Base-by-base conservation (phyloP, 2,797 vertebrate species). In the Liasis olivaceus region DNA sequence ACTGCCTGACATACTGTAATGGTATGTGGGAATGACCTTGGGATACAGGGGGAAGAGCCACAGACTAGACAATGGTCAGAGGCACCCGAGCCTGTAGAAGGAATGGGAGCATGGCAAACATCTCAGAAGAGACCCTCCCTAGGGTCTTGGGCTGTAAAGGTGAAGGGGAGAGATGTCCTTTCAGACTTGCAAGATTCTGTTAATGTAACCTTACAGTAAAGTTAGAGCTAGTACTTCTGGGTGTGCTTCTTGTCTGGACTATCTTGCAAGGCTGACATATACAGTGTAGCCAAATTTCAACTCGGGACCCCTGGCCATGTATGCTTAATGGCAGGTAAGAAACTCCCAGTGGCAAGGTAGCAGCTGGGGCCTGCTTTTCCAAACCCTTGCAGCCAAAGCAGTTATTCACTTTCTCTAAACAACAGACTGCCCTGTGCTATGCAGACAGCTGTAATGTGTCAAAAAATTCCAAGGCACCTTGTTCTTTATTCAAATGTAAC, bases 401-500 rank as follows among this genome's bases (percentile, higher is more conserved):
- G 28, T 62, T 56, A 8, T 54, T 93, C 24, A 4, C 31, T 91
- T 63, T 91, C 0, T 87, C 6, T 20, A 17, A 85, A 58, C 56
- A 85, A 58, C 51, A 69, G 62, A 24, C 28, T 90, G 28, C 58
- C 64, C 58, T 81, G 66, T 2, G 22, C 42, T 36, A 12, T 28
- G 42, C 15, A 88, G 85, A 84, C 51, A 42, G 66, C 9, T 42
- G 26, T 24, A 90, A 63, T 72, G 42, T 11, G 64, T 84, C 90
- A 42, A 11, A 94, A 85, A 36, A 86, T 95, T 95, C 93, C 42
- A 26, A 72, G 28, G 42, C 81, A 93, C 93, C n/a, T 72, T 93
- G 92, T 89, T 66, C 95, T 94, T 84, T 26, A 77, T 31, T 95
- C 93, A 92, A 95, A 91, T 95, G 92, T 95, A 90, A 93, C 89